These are phyloP conservation scores for Coccyzus lansbergi DNA, from an alignment of 2,797 vertebrate genomes.

Conservation along the genomic window DNA sequence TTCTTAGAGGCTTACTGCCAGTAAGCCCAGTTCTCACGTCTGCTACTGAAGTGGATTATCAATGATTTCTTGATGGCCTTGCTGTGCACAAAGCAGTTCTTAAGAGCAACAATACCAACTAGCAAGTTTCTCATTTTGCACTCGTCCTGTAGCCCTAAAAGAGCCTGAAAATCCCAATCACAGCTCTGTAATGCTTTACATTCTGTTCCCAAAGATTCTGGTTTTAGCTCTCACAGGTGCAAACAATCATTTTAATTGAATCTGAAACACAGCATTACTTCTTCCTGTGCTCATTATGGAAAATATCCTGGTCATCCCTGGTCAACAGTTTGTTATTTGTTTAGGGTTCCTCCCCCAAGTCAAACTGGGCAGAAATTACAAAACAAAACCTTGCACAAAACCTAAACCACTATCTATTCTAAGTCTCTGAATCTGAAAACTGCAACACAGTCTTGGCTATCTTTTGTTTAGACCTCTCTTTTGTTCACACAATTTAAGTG, in stretches of 20 bases:
- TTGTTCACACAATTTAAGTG: not conserved
- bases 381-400: not conserved
- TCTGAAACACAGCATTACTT: not conserved
- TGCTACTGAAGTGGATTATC: not conserved
- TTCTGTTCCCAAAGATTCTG: not conserved
- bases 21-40: not conserved
- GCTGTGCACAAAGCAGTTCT: not conserved
- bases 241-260: slow-evolving; percentile 18
- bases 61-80: not conserved
- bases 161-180: not conserved
- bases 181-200: not conserved
- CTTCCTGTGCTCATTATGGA: not conserved
- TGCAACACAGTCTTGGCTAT: not conserved
- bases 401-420: not conserved
- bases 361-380: not conserved
- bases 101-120: not conserved
- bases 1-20: not conserved
- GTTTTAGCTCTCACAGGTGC: not conserved
- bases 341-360: not conserved
- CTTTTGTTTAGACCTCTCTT: not conserved
- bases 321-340: not conserved
- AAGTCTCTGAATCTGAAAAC: not conserved
- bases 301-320: not conserved
- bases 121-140: not conserved
- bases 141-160: not conserved